Evolutionary conservation across 2,888 invertebrate genomes (phyloP).

Genomic region (Drosophila rellima): DNA sequence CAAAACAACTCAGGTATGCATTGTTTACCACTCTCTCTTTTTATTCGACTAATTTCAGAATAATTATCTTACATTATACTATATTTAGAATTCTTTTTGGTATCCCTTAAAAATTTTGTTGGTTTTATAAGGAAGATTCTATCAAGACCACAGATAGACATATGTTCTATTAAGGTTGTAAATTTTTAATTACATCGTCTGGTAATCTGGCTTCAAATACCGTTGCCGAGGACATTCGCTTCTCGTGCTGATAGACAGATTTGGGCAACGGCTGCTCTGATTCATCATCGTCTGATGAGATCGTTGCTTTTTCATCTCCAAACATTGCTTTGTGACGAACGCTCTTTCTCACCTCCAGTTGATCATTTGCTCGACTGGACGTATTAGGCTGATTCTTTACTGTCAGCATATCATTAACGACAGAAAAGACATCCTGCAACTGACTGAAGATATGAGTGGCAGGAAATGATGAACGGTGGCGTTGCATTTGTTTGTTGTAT

Average conservation of each 20-base stretch:
- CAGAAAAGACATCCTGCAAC: slow-evolving; percentile 50
- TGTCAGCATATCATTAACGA: slow-evolving; percentile 52
- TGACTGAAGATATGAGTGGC: slow-evolving; percentile 68
- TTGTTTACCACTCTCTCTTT: not conserved
- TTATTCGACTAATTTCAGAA: no score
- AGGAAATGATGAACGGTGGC: slow-evolving; percentile 53
- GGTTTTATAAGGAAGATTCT: no score
- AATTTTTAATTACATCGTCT: slow-evolving; percentile 58
- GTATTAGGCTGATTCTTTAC: slow-evolving; percentile 14
- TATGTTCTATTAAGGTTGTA: slow-evolving; percentile 21
- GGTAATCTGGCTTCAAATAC: slow-evolving; percentile 62
- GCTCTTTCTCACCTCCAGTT: slow-evolving; percentile 40
- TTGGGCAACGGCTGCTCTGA: not conserved
- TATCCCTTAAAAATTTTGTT: not conserved
- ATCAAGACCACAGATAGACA: no score
- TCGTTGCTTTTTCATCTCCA: slow-evolving; percentile 23
- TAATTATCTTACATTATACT: no score
- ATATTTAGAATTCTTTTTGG: no score
- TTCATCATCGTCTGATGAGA: slow-evolving; percentile 3
- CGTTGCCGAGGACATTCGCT: slow-evolving; percentile 73
- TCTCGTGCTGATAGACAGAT: slow-evolving; percentile 34
- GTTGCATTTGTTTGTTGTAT: slow-evolving; percentile 78
- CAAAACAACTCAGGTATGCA: slow-evolving; percentile 90
- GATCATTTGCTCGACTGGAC: slow-evolving; percentile 19
- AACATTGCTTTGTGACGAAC: slow-evolving; percentile 62